These are phyloP conservation scores for Clarias gariepinus DNA, from an alignment of 2,113 vertebrate species.

Conservation along the genomic window DNA sequence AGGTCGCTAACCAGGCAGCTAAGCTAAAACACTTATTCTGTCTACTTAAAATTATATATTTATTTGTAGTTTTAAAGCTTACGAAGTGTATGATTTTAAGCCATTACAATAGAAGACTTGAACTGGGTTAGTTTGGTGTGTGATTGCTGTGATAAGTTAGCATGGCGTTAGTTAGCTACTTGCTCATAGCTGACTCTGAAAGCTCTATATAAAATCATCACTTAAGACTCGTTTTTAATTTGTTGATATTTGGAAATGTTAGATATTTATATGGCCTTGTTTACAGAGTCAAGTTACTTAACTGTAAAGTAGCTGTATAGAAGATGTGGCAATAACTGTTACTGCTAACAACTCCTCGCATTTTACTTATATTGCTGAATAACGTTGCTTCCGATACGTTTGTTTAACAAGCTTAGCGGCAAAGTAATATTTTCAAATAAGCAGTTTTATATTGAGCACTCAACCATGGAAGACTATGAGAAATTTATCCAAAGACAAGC, in stretches of 20 bases:
- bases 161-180: not conserved
- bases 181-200: not conserved
- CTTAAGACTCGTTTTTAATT: not conserved
- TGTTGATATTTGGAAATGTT: not conserved
- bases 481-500: conserved; percentile 62
- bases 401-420: not conserved
- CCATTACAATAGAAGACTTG: not conserved
- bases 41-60: no score
- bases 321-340: not conserved
- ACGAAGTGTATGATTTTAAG: no score
- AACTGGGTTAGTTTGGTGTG: not conserved
- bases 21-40: not conserved
- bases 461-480: conserved; percentile 71
- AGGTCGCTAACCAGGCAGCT: not conserved
- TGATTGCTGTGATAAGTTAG: not conserved
- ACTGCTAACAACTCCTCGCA: not conserved
- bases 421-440: not conserved
- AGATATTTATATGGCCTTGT: not conserved
- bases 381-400: not conserved
- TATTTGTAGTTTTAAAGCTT: not conserved
- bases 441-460: not conserved
- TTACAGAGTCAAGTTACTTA: not conserved
- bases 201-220: not conserved
- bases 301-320: no score
- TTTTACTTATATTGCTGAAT: not conserved